A percentile compares a stretch with the other conserved stretches of the same genome.
Evolutionary conservation across 1,140 invertebrate species (phyloP).

Genomic region (Homarus americanus): DNA sequence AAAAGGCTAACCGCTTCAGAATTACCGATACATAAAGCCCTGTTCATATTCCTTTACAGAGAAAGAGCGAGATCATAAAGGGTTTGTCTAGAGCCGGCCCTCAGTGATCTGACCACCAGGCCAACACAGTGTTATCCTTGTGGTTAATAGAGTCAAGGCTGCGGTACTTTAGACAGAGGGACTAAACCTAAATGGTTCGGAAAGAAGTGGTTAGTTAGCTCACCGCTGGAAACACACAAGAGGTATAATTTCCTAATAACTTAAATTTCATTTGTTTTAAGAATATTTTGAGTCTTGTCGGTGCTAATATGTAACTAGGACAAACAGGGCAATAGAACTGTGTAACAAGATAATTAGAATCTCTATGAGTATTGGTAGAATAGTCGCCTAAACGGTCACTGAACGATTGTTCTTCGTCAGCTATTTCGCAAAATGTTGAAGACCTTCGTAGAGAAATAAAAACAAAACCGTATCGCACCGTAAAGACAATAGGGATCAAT

Average conservation of each 20-base stretch:
- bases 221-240: no score
- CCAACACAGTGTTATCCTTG: neutral
- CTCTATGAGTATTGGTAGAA: no score
- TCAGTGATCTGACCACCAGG: neutral
- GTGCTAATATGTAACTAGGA: no score
- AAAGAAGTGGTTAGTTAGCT: neutral
- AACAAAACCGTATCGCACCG: neutral
- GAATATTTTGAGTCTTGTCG: no score
- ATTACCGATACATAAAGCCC: constrained; percentile 21
- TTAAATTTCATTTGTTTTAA: no score
- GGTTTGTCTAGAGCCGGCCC: neutral
- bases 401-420: neutral
- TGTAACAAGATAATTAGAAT: no score
- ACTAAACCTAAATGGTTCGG: neutral
- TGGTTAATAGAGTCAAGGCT: neutral
- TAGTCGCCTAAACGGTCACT: no score
- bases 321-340: no score
- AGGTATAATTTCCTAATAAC: no score
- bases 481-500: neutral
- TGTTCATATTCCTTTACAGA: constrained; percentile 5
- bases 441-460: neutral
- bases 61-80: neutral
- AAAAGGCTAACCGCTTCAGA: constrained; percentile 10
- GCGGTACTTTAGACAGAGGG: neutral
- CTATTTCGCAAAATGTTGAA: no score